phyloP scores from a whole-genome alignment of 1,140 invertebrate genomes.

The Gonioctena quinquepunctata region DNA sequence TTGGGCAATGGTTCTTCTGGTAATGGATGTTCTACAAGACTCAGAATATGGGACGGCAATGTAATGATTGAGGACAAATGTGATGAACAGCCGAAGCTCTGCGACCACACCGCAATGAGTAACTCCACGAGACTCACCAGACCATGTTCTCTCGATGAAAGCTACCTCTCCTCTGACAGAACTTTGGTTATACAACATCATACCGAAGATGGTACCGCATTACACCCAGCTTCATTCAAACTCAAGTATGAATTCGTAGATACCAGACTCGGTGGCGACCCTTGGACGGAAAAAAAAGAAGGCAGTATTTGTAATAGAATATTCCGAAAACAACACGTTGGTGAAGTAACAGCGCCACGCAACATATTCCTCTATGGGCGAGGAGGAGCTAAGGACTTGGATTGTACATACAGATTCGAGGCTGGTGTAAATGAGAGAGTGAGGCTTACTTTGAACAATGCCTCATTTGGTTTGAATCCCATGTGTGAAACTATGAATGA shows the following conservation, averaged over 20 bases:
- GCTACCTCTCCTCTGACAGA: constrained; percentile 73
- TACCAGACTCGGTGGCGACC: constrained; percentile 73
- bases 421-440: constrained; percentile 67
- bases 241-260: constrained; percentile 85
- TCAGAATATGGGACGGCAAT: constrained; percentile 66
- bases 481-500: constrained; percentile 72
- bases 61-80: constrained; percentile 65
- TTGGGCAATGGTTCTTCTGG: constrained; percentile 42
- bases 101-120: constrained; percentile 77
- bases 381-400: constrained; percentile 72
- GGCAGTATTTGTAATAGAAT: constrained; percentile 59
- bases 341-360: constrained; percentile 68
- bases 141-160: constrained; percentile 75
- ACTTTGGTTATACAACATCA: constrained; percentile 60
- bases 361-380: constrained; percentile 79
- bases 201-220: constrained; percentile 66
- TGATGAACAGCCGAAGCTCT: constrained; percentile 73
- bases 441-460: constrained; percentile 70
- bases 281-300: constrained; percentile 59
- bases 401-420: constrained; percentile 75
- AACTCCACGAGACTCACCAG: constrained; percentile 75
- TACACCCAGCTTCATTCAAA: constrained; percentile 68
- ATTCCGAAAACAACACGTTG: constrained; percentile 62
- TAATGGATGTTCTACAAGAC: constrained; percentile 63
- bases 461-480: constrained; percentile 69